phyloP scores from a whole-genome alignment of 1,140 invertebrate genomes.

The Meloidogyne exigua region DNA sequence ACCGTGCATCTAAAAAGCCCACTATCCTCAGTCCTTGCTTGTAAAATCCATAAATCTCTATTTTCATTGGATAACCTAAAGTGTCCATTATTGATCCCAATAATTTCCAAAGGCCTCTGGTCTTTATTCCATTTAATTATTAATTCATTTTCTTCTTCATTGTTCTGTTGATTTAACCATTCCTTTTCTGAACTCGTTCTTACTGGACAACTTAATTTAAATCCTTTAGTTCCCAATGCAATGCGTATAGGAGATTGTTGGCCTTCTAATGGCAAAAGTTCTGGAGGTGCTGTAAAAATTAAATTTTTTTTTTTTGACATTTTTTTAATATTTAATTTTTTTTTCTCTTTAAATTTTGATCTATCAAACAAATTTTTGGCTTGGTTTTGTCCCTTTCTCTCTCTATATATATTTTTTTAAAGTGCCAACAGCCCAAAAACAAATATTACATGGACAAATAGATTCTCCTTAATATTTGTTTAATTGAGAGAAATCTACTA shows the following conservation, averaged over 20 bases:
- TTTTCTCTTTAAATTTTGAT: no score
- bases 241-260: conserved; percentile 31
- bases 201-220: conserved; percentile 36
- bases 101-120: conserved; percentile 7
- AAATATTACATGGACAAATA: conserved; percentile 2
- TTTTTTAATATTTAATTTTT: no score
- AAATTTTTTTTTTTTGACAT: neutral
- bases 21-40: conserved; percentile 30
- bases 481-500: neutral
- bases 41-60: conserved; percentile 32
- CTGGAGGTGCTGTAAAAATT: conserved; percentile 24
- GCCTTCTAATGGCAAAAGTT: conserved; percentile 28
- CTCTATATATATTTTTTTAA: no score
- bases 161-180: neutral
- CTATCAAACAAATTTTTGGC: neutral
- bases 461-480: neutral
- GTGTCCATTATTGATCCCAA: neutral
- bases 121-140: conserved; percentile 40
- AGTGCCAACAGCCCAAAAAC: neutral
- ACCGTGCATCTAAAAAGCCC: conserved; percentile 22
- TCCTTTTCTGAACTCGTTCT: conserved; percentile 11
- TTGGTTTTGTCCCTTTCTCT: neutral
- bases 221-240: conserved; percentile 33
- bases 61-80: conserved; percentile 28
- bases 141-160: conserved; percentile 25